Conservation (phyloP, 1,140 invertebrate species). For the Drosophila hydei region DNA sequence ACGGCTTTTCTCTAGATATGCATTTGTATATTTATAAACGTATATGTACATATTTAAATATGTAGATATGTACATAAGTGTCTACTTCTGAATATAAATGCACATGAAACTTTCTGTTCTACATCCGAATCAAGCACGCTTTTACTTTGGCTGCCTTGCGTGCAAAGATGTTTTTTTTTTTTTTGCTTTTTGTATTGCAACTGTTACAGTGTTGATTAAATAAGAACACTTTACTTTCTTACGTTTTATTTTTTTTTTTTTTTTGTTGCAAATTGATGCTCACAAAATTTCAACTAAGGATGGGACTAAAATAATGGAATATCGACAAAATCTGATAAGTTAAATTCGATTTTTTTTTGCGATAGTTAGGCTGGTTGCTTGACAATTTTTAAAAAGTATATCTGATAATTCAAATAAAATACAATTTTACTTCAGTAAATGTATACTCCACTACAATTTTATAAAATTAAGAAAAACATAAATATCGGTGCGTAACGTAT, state of each 20-base stretch:
- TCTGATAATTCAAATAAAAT: conserved; percentile 36
- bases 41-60: conserved; percentile 20
- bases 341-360: conserved; percentile 28
- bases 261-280: conserved; percentile 46
- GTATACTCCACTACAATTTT: conserved; percentile 13
- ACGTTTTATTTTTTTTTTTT: conserved; percentile 46
- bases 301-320: conserved; percentile 29
- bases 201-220: conserved; percentile 18
- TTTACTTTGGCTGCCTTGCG: conserved; percentile 11
- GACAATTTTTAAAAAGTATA: conserved; percentile 35
- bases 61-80: conserved; percentile 12
- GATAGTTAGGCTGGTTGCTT: conserved; percentile 26
- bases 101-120: conserved; percentile 15
- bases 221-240: conserved; percentile 32
- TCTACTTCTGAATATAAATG: conserved; percentile 15
- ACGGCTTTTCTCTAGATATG: background rate
- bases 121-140: conserved; percentile 18
- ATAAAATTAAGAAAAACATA: background rate
- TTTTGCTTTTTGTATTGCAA: background rate
- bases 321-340: conserved; percentile 32
- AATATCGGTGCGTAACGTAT: background rate
- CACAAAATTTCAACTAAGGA: conserved; percentile 39
- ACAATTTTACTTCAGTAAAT: conserved; percentile 37
- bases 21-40: background rate
- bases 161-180: too few relatives aligned